These are phyloP conservation scores for Drosophila grimshawi DNA, from an alignment of 1,140 invertebrate species.

Conservation along the genomic window DNA sequence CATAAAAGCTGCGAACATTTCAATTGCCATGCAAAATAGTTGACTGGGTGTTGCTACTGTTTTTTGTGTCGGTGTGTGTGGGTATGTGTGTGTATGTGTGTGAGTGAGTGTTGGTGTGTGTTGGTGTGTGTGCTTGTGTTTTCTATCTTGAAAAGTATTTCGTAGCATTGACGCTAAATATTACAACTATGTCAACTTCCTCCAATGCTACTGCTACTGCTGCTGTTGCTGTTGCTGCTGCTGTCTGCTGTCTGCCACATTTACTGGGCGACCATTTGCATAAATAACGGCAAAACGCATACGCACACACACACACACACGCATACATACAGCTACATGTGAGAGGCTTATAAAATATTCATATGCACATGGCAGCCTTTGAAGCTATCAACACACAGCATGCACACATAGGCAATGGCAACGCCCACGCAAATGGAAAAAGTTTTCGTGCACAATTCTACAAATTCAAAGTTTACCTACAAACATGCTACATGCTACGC, in stretches of 20 bases:
- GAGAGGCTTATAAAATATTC: slow-evolving; percentile 77
- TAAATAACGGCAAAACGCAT: slow-evolving; percentile 50
- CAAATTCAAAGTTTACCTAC: slow-evolving; percentile 64
- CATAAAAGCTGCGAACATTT: slow-evolving; percentile 64
- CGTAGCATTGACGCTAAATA: slow-evolving; percentile 59
- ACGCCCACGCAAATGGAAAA: slow-evolving; percentile 67
- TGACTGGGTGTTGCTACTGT: slow-evolving; percentile 26
- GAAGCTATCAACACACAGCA: slow-evolving; percentile 48
- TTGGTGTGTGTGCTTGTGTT: slow-evolving; percentile 12
- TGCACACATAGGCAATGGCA: slow-evolving; percentile 20
- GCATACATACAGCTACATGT: slow-evolving; percentile 26
- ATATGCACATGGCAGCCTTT: slow-evolving; percentile 72
- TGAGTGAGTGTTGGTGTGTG: no score
- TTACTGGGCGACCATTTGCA: slow-evolving; percentile 37
- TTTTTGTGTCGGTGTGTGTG: background rate
- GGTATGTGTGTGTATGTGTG: slow-evolving; percentile 1
- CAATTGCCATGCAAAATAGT: slow-evolving; percentile 78
- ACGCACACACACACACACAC: slow-evolving; percentile 23
- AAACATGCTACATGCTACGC: slow-evolving; percentile 9
- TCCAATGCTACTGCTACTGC: slow-evolving; percentile 1
- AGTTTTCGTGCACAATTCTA: slow-evolving; percentile 73
- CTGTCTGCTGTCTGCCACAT: slow-evolving; percentile 44
- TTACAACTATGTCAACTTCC: slow-evolving; percentile 53
- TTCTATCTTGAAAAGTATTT: slow-evolving; percentile 26
- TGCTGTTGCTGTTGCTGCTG: slow-evolving; percentile 43